phyloP scores from a whole-genome alignment of 2,113 vertebrate species.

The Alligator sinensis region DNA sequence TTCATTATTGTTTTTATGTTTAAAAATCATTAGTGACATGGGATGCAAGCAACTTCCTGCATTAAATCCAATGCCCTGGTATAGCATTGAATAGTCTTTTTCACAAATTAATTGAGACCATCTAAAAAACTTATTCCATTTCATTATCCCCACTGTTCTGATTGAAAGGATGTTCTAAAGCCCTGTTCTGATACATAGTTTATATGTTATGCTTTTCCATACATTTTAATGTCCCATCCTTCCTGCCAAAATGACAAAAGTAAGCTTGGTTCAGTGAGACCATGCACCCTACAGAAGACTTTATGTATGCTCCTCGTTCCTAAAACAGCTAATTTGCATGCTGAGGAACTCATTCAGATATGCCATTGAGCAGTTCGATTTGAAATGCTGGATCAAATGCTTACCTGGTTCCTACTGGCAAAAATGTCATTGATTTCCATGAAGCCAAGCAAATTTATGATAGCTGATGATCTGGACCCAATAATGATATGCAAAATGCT shows the following conservation, averaged over 20 bases:
- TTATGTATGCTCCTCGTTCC: neutral
- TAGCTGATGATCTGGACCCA: neutral
- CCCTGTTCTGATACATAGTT: neutral
- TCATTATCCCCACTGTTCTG: neutral
- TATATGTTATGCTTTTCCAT: neutral
- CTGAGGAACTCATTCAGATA: accelerated
- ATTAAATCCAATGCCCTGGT: too few species aligned
- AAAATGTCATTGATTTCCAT: neutral
- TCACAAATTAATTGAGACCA: too few species aligned
- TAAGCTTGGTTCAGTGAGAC: neutral
- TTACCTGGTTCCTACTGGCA: neutral
- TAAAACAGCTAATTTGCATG: neutral
- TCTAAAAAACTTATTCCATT: neutral
- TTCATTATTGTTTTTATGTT: too few species aligned
- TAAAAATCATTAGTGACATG: too few species aligned
- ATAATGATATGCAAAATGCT: neutral
- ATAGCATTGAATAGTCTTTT: too few species aligned
- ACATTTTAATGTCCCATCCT: neutral
- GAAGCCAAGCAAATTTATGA: accelerated
- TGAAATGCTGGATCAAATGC: neutral
- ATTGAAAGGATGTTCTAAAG: neutral
- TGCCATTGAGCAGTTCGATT: neutral
- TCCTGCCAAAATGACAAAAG: neutral
- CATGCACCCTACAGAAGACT: neutral
- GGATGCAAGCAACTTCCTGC: too few species aligned